These are phyloP conservation scores for Trypoxylus dichotomus DNA, from an alignment of 1,140 invertebrate species.

Conservation along the genomic window DNA sequence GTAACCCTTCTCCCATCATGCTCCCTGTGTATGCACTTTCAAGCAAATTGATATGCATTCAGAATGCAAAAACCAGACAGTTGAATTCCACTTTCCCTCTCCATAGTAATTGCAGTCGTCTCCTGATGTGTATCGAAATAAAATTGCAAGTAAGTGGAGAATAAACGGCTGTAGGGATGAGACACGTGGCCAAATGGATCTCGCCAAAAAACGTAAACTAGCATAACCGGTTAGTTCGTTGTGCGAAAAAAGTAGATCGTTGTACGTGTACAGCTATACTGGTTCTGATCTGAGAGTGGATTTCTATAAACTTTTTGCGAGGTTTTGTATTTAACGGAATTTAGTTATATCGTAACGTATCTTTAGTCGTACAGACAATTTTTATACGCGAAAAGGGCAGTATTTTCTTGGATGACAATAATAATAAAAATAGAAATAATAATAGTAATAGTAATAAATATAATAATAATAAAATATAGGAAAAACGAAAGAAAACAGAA, in stretches of 20 bases:
- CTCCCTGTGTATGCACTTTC: background rate
- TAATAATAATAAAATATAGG: too few species aligned
- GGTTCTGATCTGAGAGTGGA: background rate
- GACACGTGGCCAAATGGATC: background rate
- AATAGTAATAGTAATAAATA: too few species aligned
- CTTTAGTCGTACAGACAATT: too few species aligned
- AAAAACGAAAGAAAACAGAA: too few species aligned
- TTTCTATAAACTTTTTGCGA: background rate
- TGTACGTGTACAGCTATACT: background rate
- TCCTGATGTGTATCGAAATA: background rate
- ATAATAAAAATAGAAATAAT: too few species aligned
- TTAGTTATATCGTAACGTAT: too few species aligned
- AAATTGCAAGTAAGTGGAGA: constrained; percentile 2
- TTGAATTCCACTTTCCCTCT: constrained; percentile 6
- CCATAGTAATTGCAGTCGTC: background rate
- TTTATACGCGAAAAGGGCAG: too few species aligned
- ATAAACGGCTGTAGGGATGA: background rate
- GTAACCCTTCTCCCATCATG: background rate
- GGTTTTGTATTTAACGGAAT: background rate
- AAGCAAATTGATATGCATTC: constrained; percentile 3
- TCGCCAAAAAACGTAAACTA: constrained; percentile 2
- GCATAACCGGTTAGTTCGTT: background rate
- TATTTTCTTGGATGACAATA: too few species aligned
- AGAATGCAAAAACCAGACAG: background rate
- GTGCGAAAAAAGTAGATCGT: background rate